Evolutionary conservation across 2,113 vertebrate genomes (phyloP).

Genomic region (Anser brachyrhynchus): DNA sequence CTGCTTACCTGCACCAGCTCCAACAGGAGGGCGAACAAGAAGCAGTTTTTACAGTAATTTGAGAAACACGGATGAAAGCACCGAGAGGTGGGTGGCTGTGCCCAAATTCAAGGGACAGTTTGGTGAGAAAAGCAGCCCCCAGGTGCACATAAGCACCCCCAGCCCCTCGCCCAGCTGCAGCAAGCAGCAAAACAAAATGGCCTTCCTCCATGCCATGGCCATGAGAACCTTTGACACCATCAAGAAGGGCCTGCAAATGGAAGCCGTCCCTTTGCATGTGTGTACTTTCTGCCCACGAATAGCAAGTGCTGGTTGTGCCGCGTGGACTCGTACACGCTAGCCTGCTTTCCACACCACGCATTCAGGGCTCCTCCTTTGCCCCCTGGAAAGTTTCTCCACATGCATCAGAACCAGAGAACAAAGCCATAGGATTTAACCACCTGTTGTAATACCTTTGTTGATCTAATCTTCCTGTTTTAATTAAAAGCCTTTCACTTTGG

Average conservation of each 20-base stretch:
- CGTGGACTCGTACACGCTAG: not conserved
- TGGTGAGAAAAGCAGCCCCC: not conserved
- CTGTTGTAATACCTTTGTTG: slow-evolving; percentile 38
- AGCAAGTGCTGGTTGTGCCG: not conserved
- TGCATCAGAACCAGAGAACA: slow-evolving; percentile 25
- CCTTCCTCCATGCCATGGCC: not conserved
- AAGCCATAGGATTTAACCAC: slow-evolving; percentile 55
- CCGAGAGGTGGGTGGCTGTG: accelerated
- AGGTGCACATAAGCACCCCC: not conserved
- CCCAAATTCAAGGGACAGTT: not conserved
- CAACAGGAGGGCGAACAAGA: not conserved
- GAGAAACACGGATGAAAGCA: accelerated
- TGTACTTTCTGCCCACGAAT: not conserved
- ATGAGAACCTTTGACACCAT: not conserved
- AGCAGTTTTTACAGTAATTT: not conserved
- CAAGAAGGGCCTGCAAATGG: accelerated
- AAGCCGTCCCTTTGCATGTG: not conserved
- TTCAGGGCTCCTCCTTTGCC: slow-evolving; percentile 2
- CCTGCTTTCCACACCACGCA: not conserved
- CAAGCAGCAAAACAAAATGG: not conserved
- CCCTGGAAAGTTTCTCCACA: not conserved
- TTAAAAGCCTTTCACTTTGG: slow-evolving; percentile 51
- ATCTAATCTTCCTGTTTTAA: slow-evolving; percentile 59
- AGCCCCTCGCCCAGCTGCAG: not conserved
- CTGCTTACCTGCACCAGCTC: not conserved